Percentiles rank a stretch among this genome's conserved stretches.
Evolutionary conservation across 2,113 vertebrate species (phyloP).

Genomic region (Alligator mississippiensis): DNA sequence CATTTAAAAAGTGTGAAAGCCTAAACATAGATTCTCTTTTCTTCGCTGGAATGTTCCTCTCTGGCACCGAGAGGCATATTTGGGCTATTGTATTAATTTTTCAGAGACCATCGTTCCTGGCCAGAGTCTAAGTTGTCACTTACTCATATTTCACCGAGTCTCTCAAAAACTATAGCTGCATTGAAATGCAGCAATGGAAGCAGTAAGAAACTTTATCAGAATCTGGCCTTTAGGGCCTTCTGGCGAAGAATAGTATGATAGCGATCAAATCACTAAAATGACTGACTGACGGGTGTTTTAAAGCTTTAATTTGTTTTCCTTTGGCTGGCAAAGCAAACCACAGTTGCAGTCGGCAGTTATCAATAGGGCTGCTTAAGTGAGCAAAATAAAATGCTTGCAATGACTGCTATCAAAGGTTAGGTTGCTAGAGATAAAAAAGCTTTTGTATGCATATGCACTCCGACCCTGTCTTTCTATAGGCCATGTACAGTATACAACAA

Average conservation of each 20-base stretch:
- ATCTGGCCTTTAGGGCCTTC: constrained; percentile 50
- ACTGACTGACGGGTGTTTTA: constrained; percentile 54
- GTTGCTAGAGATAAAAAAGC: constrained; percentile 52
- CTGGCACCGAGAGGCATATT: constrained; percentile 62
- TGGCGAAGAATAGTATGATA: constrained; percentile 31
- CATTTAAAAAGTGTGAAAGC: constrained; percentile 42
- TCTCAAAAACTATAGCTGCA: constrained; percentile 55
- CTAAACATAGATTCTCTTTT: constrained; percentile 63
- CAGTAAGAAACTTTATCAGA: neutral
- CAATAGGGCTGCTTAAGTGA: constrained; percentile 25
- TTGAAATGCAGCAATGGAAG: neutral
- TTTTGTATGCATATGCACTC: constrained; percentile 42
- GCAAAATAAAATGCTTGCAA: constrained; percentile 52
- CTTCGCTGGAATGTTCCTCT: constrained; percentile 58
- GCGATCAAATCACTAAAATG: constrained; percentile 40
- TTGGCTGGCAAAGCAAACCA: constrained; percentile 56
- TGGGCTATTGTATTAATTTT: constrained; percentile 68
- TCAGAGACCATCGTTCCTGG: constrained; percentile 52
- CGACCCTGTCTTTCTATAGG: constrained; percentile 42
- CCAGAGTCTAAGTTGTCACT: constrained; percentile 69
- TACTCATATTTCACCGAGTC: constrained; percentile 65
- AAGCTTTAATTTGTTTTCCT: constrained; percentile 60
- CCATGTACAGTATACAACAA: constrained; percentile 64
- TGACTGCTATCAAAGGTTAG: constrained; percentile 55
- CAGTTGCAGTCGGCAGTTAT: constrained; percentile 8